Base-by-base conservation (phyloP, 2,797 vertebrate genomes). In the Avahi laniger region DNA sequence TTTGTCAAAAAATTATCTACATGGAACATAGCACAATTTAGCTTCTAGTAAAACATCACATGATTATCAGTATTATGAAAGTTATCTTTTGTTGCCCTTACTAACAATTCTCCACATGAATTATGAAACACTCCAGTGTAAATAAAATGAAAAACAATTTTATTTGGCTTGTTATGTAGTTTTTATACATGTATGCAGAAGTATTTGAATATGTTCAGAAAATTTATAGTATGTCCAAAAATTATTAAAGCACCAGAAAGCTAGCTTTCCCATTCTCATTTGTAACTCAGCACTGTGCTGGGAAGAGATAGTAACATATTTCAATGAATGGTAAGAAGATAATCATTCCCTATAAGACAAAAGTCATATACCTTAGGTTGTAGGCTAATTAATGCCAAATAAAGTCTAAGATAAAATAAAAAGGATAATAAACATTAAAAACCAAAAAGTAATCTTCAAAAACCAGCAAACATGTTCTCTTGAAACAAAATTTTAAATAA, bases 401-500 rank as follows among this genome's bases (percentile, higher is more conserved):
- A 46, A 57, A 85, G 38, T 54, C 43, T 89, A 43, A 5, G 17
- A 89, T 14, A 93, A 33, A 93, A 80, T 85, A 89, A 80, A 94
- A 69, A 65, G 7, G 10, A 2, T 54, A 86, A 50, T 70, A 90
- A 94, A 92, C 10, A 92, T 65, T 75, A 81, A 92, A 94, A 95
- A 54, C 0, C 48, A 82, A 90, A 90, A 93, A 33, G 1, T 26
- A 38, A 95, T 38, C 59, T 61, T 89, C 28, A 94, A 91, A 89
- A 88, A 61, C 78, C 12, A 93, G 41, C 5, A 94, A 82, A 76
- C 28, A 93, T 15, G 15, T 75, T 93, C 52, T 70, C 57, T 48
- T 94, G 2, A 95, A 87, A 89, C 70, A 91, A 73, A 91, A 54
- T 84, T 67, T 78, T n/a, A 91, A 97, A 79, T 76, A 95, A 94